Base-by-base conservation (phyloP, 92 coral and sea anemone species). In the Anthopleura xanthogrammica region DNA sequence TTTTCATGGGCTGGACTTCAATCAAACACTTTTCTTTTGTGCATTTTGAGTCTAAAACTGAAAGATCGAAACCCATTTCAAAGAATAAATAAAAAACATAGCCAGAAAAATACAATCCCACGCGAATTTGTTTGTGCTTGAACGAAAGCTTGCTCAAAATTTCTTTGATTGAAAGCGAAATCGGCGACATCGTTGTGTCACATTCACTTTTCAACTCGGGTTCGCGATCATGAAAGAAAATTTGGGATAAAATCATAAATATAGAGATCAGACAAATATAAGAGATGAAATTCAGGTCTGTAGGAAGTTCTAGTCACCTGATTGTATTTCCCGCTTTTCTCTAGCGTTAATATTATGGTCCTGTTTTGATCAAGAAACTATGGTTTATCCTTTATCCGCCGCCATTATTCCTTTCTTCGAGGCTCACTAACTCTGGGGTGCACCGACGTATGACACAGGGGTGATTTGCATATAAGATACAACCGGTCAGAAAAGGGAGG, bases 321-420 rank as follows among this genome's bases (percentile, higher is more conserved):
- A 89, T 94, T 79, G 91, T 93, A 93, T 89, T 94, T 94, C 95
- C 98, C 98, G 95, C 95, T 91, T 89, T 93, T 90, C 79, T 81
- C 83, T 72, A 56, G 86, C 60, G 88, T 72, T 76, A 85, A 94
- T 92, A 94, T 94, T 94, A 94, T 94, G 98, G 98, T 91, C 98
- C 80, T 94, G 74, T 79, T 75, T 85, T 80, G 76, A 79, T 80
- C 75, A 82, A 88, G 90, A 87, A 90, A 93, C 93, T 92, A 93
- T 93, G 97, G 97, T 93, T 91, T 94, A 91, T 94, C 93, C 90
- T 91, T 91, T 85, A 89, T 93, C 95, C 92, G 92, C 94, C 94
- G 89, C 89, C 86, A 90, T 88, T 20, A 62, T 62, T 82, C 70
- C 87, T 80, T 89, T 82, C 87, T 80, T 64, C 83, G 70, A 52